Evolutionary conservation across 2,113 vertebrate genomes (phyloP).

Genomic region (Rhinichthys klamathensis): DNA sequence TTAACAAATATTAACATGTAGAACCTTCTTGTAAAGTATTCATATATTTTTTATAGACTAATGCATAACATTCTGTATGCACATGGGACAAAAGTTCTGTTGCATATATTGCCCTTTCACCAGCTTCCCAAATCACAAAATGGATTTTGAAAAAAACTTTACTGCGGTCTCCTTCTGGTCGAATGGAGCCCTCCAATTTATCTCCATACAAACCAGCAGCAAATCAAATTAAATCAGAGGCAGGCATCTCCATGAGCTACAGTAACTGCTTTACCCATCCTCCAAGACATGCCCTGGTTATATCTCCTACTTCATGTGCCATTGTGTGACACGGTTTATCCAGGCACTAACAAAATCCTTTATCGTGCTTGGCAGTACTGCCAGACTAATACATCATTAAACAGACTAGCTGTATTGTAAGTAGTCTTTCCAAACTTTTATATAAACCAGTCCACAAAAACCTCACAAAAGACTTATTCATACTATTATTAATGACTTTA

Average conservation of each 20-base stretch:
- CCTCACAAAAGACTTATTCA: conserved; percentile 9
- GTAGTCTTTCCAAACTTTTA: neutral
- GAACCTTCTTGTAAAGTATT: neutral
- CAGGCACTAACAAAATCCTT: conserved; percentile 38
- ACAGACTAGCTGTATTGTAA: neutral
- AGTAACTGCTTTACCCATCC: conserved; percentile 40
- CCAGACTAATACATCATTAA: neutral
- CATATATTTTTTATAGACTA: neutral
- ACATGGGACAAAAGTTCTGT: neutral
- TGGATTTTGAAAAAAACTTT: conserved; percentile 27
- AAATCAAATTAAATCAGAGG: conserved; percentile 51
- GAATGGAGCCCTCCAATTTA: conserved; percentile 48
- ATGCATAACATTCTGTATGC: neutral
- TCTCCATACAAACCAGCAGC: conserved; percentile 41
- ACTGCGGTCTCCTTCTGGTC: conserved; percentile 37
- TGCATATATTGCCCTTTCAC: neutral
- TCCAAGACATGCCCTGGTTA: conserved; percentile 55
- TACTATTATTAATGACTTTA: neutral
- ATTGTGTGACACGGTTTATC: conserved; percentile 44
- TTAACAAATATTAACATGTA: neutral
- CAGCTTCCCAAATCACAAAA: neutral
- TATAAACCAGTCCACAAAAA: neutral
- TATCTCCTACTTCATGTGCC: conserved; percentile 42
- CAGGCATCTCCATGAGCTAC: conserved; percentile 32
- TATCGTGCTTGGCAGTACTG: neutral